Evolutionary conservation across 2,797 vertebrate species (phyloP).

Genomic region (Peromyscus nudipes): DNA sequence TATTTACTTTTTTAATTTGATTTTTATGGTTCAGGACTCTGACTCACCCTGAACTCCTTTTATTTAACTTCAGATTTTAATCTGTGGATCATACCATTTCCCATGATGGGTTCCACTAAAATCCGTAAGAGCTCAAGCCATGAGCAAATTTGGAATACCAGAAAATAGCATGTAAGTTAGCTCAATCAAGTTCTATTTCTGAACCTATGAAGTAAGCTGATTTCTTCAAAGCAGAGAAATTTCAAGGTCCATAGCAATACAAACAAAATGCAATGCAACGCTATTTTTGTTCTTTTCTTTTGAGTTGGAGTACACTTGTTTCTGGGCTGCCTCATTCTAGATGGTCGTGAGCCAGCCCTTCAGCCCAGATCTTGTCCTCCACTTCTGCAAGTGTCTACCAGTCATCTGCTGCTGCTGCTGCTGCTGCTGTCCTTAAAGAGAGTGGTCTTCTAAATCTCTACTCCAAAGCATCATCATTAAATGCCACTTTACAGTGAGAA

Average conservation of each 20-base stretch:
- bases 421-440: not conserved
- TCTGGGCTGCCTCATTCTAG: not conserved
- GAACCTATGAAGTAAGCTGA: not conserved
- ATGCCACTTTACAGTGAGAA: conserved; percentile 26
- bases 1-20: conserved; percentile 55
- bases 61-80: conserved; percentile 69
- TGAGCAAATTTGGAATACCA: conserved; percentile 43
- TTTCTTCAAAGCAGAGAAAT: conserved; percentile 18
- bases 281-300: conserved; percentile 48
- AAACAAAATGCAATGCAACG: not conserved
- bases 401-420: not conserved
- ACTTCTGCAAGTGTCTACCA: not conserved
- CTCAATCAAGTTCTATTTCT: conserved; percentile 62
- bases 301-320: conserved; percentile 30
- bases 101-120: conserved; percentile 26
- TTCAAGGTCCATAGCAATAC: conserved; percentile 39
- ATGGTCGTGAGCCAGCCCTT: not conserved
- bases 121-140: conserved; percentile 56
- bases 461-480: not conserved
- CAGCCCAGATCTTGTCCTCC: not conserved
- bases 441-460: not conserved
- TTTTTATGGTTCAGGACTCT: conserved; percentile 21
- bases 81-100: conserved; percentile 49
- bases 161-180: conserved; percentile 61
- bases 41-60: not conserved